phyloP scores from a whole-genome alignment of 2,113 vertebrate genomes.

The Anolis sagrei region DNA sequence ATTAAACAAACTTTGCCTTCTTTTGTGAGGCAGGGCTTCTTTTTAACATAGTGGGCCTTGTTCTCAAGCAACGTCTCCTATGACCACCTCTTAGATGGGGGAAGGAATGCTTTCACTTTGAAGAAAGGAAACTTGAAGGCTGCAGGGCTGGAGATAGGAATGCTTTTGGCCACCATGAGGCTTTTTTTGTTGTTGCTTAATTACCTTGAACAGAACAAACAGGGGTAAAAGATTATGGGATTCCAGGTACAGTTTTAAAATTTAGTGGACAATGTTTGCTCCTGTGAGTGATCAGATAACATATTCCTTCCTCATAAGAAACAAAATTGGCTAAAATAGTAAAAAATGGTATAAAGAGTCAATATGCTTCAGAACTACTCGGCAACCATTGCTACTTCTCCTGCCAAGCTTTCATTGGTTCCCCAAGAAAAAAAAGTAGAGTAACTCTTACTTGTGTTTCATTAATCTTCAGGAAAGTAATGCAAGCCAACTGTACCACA shows the following conservation, averaged over 20 bases:
- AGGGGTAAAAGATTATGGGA: not conserved
- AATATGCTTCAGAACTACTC: not conserved
- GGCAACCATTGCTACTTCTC: constrained; percentile 9
- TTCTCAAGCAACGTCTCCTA: constrained; percentile 10
- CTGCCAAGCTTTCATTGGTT: constrained; percentile 40
- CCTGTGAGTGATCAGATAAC: constrained; percentile 48
- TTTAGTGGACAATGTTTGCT: constrained; percentile 31
- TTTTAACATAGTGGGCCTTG: constrained; percentile 1
- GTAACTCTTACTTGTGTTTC: constrained; percentile 43
- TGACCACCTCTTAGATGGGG: constrained; percentile 1
- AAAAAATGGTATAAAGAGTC: not conserved
- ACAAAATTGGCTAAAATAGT: not conserved
- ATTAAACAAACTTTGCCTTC: not conserved
- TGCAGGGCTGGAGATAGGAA: constrained; percentile 19
- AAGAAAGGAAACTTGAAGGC: constrained; percentile 8
- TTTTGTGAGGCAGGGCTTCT: not conserved
- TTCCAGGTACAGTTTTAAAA: not conserved
- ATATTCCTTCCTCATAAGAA: constrained; percentile 49
- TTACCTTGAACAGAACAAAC: constrained; percentile 24
- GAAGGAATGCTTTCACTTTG: not conserved
- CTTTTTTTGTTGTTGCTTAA: constrained; percentile 26
- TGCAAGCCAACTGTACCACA: constrained; percentile 19
- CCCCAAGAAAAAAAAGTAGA: constrained; percentile 34
- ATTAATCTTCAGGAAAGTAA: constrained; percentile 38
- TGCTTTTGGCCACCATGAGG: not conserved